Base-by-base conservation (phyloP, 1,140 invertebrate genomes). In the Zaprionus davidi region DNA sequence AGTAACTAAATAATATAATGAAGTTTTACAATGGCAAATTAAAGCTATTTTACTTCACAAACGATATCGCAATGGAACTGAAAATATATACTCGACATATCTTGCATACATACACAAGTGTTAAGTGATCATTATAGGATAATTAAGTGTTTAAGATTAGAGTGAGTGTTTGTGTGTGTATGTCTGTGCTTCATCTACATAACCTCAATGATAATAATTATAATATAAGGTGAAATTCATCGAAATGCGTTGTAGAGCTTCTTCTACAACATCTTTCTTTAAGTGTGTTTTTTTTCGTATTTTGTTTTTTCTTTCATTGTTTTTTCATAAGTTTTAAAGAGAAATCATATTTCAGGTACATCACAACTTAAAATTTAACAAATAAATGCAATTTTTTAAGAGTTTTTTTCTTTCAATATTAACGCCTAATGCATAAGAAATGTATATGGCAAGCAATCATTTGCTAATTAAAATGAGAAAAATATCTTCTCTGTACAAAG, bases 341-440 rank as follows among this genome's bases (percentile, higher is more conserved):
- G 83, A 92, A 92, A 92, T 92, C 85, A 92, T 91, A 92, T 91
- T 92, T 92, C 91, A 92, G 91, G 91, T 92, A 92, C 91, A 91
- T 92, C 91, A 92, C 85, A 92, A 92, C 91, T 92, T 92, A 92
- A 92, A 91, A 91, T 80, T 81, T 91, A 91, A 92, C 82, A 88
- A 90, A 91, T 82, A 86, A 90, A 90, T 79, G 77, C 76, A 79
- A 76, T 67, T 72, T 59, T 31, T 60, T 67, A 75, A 66, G 49
- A 69, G 81, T 81, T 81, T 51, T 49, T 49, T 49, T 49, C n/a
- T 49, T 49, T 85, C 64, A 74, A 74, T 77, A 64, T 81, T 51
- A 84, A 84, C 77, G 78, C 81, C 73, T 78, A 79, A 66, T 80
- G 73, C 76, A 75, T 80, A 60, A 62, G 26, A 76, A 73, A 58